These are phyloP conservation scores for Raja brachyura DNA, from an alignment of 2,113 vertebrate species.

Conservation along the genomic window DNA sequence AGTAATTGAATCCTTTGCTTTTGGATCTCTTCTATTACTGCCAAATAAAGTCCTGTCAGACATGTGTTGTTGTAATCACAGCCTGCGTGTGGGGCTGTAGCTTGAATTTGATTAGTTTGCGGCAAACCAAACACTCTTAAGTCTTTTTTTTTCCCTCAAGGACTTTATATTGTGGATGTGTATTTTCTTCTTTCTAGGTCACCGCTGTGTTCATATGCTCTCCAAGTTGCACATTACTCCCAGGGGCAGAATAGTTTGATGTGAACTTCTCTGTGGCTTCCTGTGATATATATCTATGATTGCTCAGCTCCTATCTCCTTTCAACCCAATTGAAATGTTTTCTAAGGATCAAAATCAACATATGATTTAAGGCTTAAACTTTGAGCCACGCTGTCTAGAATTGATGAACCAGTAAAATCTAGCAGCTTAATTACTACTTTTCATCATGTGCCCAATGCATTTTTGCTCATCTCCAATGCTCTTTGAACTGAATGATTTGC, in stretches of 20 bases:
- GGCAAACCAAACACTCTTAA: not conserved
- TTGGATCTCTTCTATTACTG: not conserved
- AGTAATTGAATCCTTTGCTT: slow-evolving; percentile 7
- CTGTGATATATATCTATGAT: not conserved
- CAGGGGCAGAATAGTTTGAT: not conserved
- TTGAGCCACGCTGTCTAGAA: not conserved
- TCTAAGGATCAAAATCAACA: not conserved
- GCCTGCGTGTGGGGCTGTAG: not conserved
- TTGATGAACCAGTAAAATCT: not conserved
- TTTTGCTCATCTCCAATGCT: too few species aligned
- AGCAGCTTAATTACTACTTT: not conserved
- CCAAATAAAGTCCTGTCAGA: not conserved
- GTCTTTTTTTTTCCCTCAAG: not conserved
- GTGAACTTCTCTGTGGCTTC: not conserved
- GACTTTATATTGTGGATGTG: not conserved
- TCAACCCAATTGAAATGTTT: not conserved
- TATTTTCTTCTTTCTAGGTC: not conserved
- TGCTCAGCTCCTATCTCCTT: not conserved
- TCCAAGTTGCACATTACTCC: not conserved
- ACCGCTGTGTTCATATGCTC: not conserved
- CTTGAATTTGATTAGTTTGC: not conserved
- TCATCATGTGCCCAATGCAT: not conserved
- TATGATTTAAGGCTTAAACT: not conserved
- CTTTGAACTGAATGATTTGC: too few species aligned
- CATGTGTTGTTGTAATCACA: not conserved